Base-by-base conservation (phyloP, 2,797 vertebrate genomes). In the Champsocephalus esox region DNA sequence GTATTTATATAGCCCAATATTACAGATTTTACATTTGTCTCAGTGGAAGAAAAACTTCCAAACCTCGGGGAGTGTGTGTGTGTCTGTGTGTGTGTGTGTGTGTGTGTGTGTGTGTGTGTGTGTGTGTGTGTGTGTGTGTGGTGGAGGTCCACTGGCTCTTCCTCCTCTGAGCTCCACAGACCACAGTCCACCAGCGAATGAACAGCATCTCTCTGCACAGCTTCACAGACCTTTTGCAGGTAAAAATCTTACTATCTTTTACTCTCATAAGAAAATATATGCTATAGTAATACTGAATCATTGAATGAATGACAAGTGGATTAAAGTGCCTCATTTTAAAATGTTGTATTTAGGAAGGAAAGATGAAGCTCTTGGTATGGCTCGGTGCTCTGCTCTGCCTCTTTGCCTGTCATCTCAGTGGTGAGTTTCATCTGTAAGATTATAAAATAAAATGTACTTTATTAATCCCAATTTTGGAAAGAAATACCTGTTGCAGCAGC, bases 281-380 rank as follows among this genome's bases (percentile, higher is more conserved):
- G 5, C 8, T 1, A 0, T 11, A 10, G 2, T 2, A 12, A 11
- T 14, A 0, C 34, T 38, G 7, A 38, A 11, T 17, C 1, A 16
- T 55, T 46, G 21, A 21, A 21, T 17, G 41, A 12, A 41, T 12
- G 9, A 34, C 13, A 5, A 4, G 1, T 73, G 28, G 10, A 13
- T 45, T 41, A 24, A 65, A 12, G 12, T 34, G 24, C 12, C 9
- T 43, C 2, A 12, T 34, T 4, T 6, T 2, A 1, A 3, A 58
- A 38, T 38, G 34, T 51, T 62, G 34, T 57, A 2, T 64, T 56
- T 4, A 82, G 75, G 55, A 85, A 46, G 64, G 12, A 11, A 87
- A 70, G 63, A 96, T 95, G 95, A 95, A 94, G 92, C 72, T 78
- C 73, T 17, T 88, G 81, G 16, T 93, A 14, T 79, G 81, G 70